Conservation (phyloP, 1,140 invertebrate species). For the Propsilocerus akamusi region DNA sequence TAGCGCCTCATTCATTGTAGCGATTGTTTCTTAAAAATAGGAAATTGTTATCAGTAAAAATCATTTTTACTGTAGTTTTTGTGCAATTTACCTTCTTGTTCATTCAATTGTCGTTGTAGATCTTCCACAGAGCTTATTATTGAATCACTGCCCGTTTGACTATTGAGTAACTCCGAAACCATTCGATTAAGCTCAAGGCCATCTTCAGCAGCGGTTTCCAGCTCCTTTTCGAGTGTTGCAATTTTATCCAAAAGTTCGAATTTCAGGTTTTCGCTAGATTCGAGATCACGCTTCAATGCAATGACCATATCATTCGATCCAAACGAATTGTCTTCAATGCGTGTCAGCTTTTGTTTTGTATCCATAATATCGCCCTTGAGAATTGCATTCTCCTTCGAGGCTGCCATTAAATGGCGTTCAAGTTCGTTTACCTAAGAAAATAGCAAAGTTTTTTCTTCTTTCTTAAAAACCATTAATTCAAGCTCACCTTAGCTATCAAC, state of each 20-base stretch:
- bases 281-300: slow-evolving; percentile 37
- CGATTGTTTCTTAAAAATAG: slow-evolving; percentile 21
- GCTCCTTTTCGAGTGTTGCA: slow-evolving; percentile 34
- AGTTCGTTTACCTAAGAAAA: too few relatives aligned
- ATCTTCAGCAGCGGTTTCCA: slow-evolving; percentile 41
- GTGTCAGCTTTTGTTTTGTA: slow-evolving; percentile 35
- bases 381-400: slow-evolving; percentile 38
- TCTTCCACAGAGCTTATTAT: slow-evolving; percentile 38
- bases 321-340: slow-evolving; percentile 47
- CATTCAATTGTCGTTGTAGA: slow-evolving; percentile 36
- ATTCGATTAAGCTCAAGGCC: slow-evolving; percentile 43
- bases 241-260: slow-evolving; percentile 32
- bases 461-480: too few relatives aligned
- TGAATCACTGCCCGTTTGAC: slow-evolving; percentile 34
- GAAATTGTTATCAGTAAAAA: slow-evolving; percentile 12
- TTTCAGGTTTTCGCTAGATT: slow-evolving; percentile 20
- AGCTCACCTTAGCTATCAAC: slow-evolving; percentile 34
- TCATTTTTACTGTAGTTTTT: slow-evolving; percentile 18
- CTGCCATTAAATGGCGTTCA: slow-evolving; percentile 24
- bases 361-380: slow-evolving; percentile 40
- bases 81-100: slow-evolving; percentile 30
- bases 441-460: too few relatives aligned
- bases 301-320: slow-evolving; percentile 51
- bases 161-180: slow-evolving; percentile 39
- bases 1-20: slow-evolving; percentile 26